A percentile compares a stretch with the other conserved stretches of the same genome.
Evolutionary conservation across 2,888 invertebrate genomes (phyloP).

Genomic region (Yponomeuta sedellus): DNA sequence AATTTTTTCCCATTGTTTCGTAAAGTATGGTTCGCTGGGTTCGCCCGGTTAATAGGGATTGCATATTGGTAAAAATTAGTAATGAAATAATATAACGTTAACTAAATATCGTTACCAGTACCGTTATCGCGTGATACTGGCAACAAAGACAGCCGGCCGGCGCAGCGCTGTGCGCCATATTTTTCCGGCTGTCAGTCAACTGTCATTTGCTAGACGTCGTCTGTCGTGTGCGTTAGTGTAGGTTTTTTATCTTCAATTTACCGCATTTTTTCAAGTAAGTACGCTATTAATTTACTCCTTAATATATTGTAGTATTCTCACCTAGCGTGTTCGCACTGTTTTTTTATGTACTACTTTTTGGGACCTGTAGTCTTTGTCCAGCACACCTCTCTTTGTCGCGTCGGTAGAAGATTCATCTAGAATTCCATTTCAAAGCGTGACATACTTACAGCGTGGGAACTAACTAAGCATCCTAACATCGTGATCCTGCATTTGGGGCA

Average conservation of each 20-base stretch:
- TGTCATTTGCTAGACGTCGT: constrained; percentile 26
- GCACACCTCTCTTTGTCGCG: background rate
- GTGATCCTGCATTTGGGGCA: no score
- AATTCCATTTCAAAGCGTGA: background rate
- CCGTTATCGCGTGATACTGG: background rate
- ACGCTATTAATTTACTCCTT: background rate
- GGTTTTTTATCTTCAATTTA: constrained; percentile 20
- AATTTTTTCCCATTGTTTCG: no score
- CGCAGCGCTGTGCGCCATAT: constrained; percentile 1
- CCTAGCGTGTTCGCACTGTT: background rate
- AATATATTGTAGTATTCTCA: background rate
- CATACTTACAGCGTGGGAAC: background rate
- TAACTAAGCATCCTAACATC: background rate
- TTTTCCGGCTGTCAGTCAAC: constrained; percentile 18
- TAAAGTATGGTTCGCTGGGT: no score
- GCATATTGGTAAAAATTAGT: no score
- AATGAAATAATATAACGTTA: no score
- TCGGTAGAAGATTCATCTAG: constrained; percentile 7
- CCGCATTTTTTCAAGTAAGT: constrained; percentile 19
- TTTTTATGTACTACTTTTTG: background rate
- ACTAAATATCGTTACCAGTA: background rate
- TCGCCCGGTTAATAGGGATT: no score
- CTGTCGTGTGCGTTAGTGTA: constrained; percentile 19
- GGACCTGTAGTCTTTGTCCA: background rate
- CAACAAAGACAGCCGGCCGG: background rate